Evolutionary conservation across 2,888 invertebrate genomes (phyloP), one percentile per base, ranked within the genome.

Genomic region (Lepidocyrtoides sp.): DNA sequence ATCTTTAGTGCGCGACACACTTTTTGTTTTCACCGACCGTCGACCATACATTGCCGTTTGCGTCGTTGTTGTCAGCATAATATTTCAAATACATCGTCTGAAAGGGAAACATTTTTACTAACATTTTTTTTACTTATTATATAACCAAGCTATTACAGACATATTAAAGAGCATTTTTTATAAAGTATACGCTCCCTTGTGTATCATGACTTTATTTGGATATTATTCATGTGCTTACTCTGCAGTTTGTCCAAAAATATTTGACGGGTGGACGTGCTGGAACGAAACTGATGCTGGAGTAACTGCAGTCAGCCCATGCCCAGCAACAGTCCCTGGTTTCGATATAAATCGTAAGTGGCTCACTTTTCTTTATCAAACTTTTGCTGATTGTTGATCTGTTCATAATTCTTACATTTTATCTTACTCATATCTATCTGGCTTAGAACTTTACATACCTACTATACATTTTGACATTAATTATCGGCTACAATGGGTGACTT

Each of bases 231-330:
- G 23, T 75, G 20, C n/a, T 41, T 44, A 48, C 12, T 86, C 75
- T 66, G 23, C 48, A 79, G 72, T 89, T 77, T 95, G 95, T 86
- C 94, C 94, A 14, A 91, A 93, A 79, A 95, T 95, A 2, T 96
- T 95, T 94, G 96, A 96, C 92, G 95, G 95, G 2, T 95, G 95
- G 95, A 95, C 95, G 29, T 96, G 96, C 90, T 96, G 95, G 95
- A 95, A 95, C 90, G 95, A 95, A 86, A 95, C 95, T 0, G 86
- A 94, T 20, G 95, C 95, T 17, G 95, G 95, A 26, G 93, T 93
- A 26, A 94, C 94, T 4, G 95, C 95, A 2, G 94, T 93, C 92
- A 94, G 94, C 5, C 93, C 94, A 2, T 95, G 95, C 86, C 95
- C 95, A 5, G 83, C 91, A 57, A 95, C 94, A 79, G 93, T 95